Conservation (phyloP, 2,797 vertebrate species). For the Prunella strophiata region DNA sequence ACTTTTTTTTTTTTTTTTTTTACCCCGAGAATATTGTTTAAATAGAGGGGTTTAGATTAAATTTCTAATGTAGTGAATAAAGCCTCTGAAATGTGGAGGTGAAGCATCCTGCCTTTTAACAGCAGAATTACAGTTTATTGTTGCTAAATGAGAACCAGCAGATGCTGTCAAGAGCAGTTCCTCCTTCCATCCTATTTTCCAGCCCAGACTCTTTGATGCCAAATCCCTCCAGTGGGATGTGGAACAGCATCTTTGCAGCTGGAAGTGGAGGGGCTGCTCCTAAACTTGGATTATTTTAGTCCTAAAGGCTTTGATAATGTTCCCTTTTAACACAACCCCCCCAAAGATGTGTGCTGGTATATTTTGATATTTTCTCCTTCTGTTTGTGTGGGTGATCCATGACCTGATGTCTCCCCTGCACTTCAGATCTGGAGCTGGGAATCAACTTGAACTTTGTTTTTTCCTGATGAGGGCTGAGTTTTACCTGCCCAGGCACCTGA, state of each 20-base stretch:
- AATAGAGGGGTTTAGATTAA: neutral
- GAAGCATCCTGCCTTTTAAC: neutral
- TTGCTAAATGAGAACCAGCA: neutral
- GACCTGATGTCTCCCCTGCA: accelerated
- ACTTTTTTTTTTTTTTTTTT: neutral
- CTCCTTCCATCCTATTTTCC: neutral
- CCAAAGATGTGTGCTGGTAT: neutral
- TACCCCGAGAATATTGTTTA: neutral
- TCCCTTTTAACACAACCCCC: neutral
- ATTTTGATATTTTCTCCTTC: neutral
- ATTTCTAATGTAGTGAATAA: neutral
- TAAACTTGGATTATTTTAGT: neutral
- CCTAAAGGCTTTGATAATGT: neutral
- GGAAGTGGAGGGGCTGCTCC: neutral
- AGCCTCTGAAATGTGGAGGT: neutral
- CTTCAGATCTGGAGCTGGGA: neutral
- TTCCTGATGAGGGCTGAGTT: neutral
- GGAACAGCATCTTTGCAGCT: neutral
- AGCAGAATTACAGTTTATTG: neutral
- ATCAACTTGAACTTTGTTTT: neutral
- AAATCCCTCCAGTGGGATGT: neutral
- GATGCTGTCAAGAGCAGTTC: neutral
- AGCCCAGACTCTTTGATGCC: neutral
- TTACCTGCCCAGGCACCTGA: neutral
- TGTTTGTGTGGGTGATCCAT: neutral